Evolutionary conservation across 2,888 invertebrate species (phyloP), one percentile per base, ranked within the genome.

Genomic region (Andrena minutula): DNA sequence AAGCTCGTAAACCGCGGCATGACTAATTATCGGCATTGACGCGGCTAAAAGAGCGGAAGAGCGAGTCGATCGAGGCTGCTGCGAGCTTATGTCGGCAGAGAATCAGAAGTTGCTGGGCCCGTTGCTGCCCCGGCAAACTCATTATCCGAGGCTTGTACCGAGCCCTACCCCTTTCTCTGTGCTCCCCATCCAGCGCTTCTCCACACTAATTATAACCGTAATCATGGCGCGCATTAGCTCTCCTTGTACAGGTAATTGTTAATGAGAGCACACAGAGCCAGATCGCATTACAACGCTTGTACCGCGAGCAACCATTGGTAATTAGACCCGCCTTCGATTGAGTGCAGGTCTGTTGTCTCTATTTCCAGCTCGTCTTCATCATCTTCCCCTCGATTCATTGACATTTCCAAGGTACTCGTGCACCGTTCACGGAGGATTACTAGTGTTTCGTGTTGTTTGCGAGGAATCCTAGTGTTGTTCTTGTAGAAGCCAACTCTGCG

Each of bases 191-290:
- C 49, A 51, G 26, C 47, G 61, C 63, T 64, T 83, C 81, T 77
- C 79, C 79, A 79, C 77, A 87, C 89, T 91, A 91, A 91, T 91
- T 91, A 91, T 91, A 89, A 89, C 84, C 88, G 84, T 88, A 90
- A 90, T 91, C 89, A 87, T 86, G 84, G 76, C 84, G 85, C 75
- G 88, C 87, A 86, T 89, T 89, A 89, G 84, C 85, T 91, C 88
- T 88, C 86, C 89, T 89, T 88, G 86, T 86, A 85, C 88, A 82
- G 82, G 86, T 89, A 89, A 89, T 91, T 89, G 88, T 90, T 91
- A 91, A 90, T 88, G 90, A 88, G 89, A 86, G 83, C 85, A 80
- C 83, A 80, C 83, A 85, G 56, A 86, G 84, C 84, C 72, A 72
- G 87, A 89, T 91, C 88, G 86, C 85, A 86, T 89, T 87, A 86